Base-by-base conservation (phyloP, 2,113 vertebrate genomes). In the Pteronura brasiliensis region DNA sequence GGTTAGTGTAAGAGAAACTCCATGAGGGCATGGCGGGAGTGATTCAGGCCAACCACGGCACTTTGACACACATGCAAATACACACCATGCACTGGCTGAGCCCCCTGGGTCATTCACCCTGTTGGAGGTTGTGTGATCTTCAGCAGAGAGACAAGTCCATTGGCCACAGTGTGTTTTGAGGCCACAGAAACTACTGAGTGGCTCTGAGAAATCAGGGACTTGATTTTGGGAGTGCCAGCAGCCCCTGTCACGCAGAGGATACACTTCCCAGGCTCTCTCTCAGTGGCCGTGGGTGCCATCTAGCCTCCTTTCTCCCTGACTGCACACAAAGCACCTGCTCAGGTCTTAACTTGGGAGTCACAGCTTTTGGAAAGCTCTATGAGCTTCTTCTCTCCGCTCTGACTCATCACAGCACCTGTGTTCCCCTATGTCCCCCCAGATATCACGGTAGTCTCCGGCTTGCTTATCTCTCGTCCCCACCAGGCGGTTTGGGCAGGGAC, bases 1-100 rank as follows among this genome's bases (percentile, higher is more conserved):
- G 82, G 88, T 98, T 96, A 98, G 97, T 98, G 97, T 96, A 95
- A 98, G 77, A 99, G 93, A 98, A 42, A 74, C 6, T n/a, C 4
- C 12, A 23, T 87, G 90, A 87, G 9, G 79, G 74, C 36, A 1
- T 12, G 31, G 15, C 0, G 0, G 13, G 7, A 9, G n/a, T n/a
- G 81, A 42, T 34, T 42, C 44, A 42, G 44, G 88, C 39, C 25
- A 77, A 44, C 39, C 18, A 8, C 0, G 31, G 63, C 42, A 57
- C 76, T 63, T 55, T 21, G 47, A 63, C 47, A 85, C 7, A 29
- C 94, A 88, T 81, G 96, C 93, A 96, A n/a, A 95, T 52, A 29
- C 94, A 97, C 91, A 59, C 52, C 97, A 95, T 92, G 93, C 88
- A 44, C 76, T 47, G 55, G 79, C 74, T 29, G n/a, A 87, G 9